Evolutionary conservation across 2,888 invertebrate genomes (phyloP).

Genomic region (Drosophila kambysellisi): DNA sequence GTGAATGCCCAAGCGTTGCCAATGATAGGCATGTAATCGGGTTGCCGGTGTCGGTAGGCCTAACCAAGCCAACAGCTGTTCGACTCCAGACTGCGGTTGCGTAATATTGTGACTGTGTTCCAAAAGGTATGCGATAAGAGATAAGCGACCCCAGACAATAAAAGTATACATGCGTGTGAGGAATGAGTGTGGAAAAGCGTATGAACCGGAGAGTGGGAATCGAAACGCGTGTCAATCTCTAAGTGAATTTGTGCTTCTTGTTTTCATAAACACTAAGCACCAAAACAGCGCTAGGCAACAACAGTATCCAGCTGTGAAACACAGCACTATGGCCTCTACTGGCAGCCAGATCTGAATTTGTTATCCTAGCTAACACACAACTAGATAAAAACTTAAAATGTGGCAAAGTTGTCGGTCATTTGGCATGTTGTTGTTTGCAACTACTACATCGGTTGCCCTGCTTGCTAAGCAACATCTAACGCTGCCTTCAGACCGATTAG

Average conservation of each 20-base stretch:
- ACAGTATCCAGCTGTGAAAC: constrained; percentile 61
- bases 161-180: constrained; percentile 1
- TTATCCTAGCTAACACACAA: constrained; percentile 33
- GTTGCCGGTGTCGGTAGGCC: constrained; percentile 24
- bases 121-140: constrained; percentile 49
- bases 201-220: constrained; percentile 29
- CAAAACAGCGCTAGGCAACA: constrained; percentile 32
- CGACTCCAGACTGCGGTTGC: constrained; percentile 45
- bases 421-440: constrained; percentile 38
- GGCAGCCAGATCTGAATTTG: constrained; percentile 39
- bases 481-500: constrained; percentile 34
- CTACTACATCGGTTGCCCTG: constrained; percentile 30
- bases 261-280: constrained; percentile 66
- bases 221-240: constrained; percentile 42
- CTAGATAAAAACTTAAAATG: constrained; percentile 1
- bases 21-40: constrained; percentile 71
- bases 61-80: constrained; percentile 48
- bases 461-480: constrained; percentile 42
- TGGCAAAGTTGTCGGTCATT: constrained; percentile 39
- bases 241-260: constrained; percentile 27
- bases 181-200: constrained; percentile 21
- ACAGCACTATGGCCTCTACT: constrained; percentile 41
- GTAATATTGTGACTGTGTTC: constrained; percentile 45
- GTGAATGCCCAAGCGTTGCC: constrained; percentile 55
- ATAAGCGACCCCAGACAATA: constrained; percentile 52